A percentile compares a stretch with the other conserved stretches of the same genome.
phyloP scores from a whole-genome alignment of 1,140 invertebrate genomes.

The Drosophila pectinifera region DNA sequence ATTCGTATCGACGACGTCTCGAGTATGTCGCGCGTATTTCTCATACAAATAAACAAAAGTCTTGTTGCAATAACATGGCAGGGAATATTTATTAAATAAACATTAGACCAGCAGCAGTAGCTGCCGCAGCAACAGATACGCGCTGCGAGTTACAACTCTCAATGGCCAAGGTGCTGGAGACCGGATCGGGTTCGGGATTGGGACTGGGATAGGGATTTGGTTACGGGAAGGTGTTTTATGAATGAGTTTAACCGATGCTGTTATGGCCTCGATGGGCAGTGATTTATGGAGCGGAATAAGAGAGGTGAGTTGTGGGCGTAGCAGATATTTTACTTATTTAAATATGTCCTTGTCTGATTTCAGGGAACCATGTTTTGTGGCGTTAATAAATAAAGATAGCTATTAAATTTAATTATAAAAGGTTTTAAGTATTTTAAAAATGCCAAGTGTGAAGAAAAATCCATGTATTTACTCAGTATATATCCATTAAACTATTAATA shows the following conservation, averaged over 20 bases:
- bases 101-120: slow-evolving; percentile 66
- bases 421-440: neutral
- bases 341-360: neutral
- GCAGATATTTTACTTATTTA: neutral
- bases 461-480: neutral
- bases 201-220: slow-evolving; percentile 5
- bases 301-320: neutral
- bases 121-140: slow-evolving; percentile 39
- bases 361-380: neutral
- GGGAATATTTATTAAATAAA: slow-evolving; percentile 81
- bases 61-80: slow-evolving; percentile 78
- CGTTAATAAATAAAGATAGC: neutral
- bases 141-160: slow-evolving; percentile 52
- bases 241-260: slow-evolving; percentile 55
- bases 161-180: slow-evolving; percentile 27
- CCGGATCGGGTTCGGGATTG: neutral
- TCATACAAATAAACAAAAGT: slow-evolving; percentile 77
- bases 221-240: slow-evolving; percentile 58
- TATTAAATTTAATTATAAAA: too few species aligned
- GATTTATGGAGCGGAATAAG: neutral
- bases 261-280: neutral
- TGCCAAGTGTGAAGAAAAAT: too few species aligned
- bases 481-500: neutral
- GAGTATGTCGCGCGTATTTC: slow-evolving; percentile 78
- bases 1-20: slow-evolving; percentile 51